Conservation (phyloP, 2,797 vertebrate genomes). For the Rallus crepitans region DNA sequence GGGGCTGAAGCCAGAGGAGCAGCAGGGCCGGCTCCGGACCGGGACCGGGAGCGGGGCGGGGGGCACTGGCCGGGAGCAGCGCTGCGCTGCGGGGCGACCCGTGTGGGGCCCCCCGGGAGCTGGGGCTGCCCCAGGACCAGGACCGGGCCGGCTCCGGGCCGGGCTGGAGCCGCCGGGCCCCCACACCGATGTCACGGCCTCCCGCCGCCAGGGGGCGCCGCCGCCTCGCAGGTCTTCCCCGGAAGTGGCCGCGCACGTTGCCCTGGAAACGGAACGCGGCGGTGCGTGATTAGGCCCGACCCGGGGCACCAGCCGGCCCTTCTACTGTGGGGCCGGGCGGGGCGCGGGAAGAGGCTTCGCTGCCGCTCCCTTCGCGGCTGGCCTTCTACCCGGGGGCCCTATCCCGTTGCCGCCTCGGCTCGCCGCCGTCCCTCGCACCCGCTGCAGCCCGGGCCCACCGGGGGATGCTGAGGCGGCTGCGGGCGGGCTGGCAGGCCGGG, state of each 20-base stretch:
- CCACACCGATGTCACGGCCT: not conserved
- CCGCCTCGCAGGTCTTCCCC: not conserved
- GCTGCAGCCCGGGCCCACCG: not conserved
- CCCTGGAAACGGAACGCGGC: not conserved
- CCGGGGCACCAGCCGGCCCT: not conserved
- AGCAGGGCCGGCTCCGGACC: too few species aligned
- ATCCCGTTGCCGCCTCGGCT: not conserved
- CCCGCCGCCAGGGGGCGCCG: not conserved
- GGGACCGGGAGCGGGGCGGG: too few species aligned
- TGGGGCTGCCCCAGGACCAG: too few species aligned
- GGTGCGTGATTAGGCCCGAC: not conserved
- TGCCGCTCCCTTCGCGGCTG: too few species aligned
- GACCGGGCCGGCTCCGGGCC: too few species aligned
- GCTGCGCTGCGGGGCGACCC: too few species aligned
- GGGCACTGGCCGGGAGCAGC: too few species aligned
- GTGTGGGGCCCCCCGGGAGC: too few species aligned
- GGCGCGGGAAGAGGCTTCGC: accelerated
- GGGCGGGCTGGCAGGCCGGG: not conserved
- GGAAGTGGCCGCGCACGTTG: not conserved
- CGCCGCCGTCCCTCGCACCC: not conserved
- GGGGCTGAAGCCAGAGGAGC: too few species aligned
- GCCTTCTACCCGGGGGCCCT: not conserved
- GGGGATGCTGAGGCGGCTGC: not conserved
- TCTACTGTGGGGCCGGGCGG: too few species aligned
- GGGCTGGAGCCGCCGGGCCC: too few species aligned